Evolutionary conservation across 2,888 invertebrate genomes (phyloP).

Genomic region (Neocrepidodera transversa): DNA sequence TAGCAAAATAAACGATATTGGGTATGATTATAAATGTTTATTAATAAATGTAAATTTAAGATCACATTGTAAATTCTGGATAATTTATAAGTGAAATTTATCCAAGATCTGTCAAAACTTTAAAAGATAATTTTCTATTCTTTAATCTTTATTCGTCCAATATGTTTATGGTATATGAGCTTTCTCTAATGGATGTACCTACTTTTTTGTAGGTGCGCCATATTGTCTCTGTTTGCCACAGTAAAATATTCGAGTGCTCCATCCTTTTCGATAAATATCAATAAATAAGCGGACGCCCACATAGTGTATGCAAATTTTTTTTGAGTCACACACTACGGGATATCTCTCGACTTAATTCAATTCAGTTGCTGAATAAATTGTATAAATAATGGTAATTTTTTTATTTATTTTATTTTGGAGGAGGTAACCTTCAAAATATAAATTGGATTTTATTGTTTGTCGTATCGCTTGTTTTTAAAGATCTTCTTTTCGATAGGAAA

Average conservation of each 20-base stretch:
- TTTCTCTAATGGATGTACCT: slow-evolving; percentile 29
- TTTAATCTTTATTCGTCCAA: background rate
- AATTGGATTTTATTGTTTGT: too few species aligned
- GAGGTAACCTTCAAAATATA: background rate
- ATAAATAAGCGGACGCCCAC: slow-evolving; percentile 37
- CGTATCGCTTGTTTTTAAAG: too few species aligned
- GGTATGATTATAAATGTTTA: too few species aligned
- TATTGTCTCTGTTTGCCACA: slow-evolving; percentile 21
- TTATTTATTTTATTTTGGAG: background rate
- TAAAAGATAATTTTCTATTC: too few species aligned
- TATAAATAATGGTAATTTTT: background rate
- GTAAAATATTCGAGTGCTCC: slow-evolving; percentile 24
- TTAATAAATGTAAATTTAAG: too few species aligned
- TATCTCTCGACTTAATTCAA: slow-evolving; percentile 13
- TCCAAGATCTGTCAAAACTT: too few species aligned
- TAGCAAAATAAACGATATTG: too few species aligned
- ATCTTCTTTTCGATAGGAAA: too few species aligned
- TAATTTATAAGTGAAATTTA: too few species aligned
- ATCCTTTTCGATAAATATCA: slow-evolving; percentile 27
- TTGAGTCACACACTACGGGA: slow-evolving; percentile 30
- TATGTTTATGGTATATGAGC: slow-evolving; percentile 6
- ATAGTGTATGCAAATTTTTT: slow-evolving; percentile 40
- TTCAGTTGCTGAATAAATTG: slow-evolving; percentile 1
- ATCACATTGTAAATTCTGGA: too few species aligned
- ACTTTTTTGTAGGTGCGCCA: slow-evolving; percentile 31